Percentiles rank a stretch among this genome's conserved stretches.
Conservation (phyloP, 1,140 invertebrate genomes). For the Sarcophaga peregrina region DNA sequence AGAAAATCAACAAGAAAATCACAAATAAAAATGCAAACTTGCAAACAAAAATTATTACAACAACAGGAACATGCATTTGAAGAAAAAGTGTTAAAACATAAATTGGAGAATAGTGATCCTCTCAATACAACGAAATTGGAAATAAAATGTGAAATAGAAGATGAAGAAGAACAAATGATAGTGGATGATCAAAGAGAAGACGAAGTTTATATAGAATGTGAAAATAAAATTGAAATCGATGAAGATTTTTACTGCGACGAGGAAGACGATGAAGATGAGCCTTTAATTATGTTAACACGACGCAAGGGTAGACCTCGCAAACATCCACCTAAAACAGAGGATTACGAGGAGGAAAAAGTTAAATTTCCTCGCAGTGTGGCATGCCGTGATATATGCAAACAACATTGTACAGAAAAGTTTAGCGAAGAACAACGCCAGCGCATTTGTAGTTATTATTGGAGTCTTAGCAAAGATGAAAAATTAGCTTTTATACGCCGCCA, state of each 20-base stretch:
- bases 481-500: slow-evolving; percentile 21
- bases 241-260: not conserved
- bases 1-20: slow-evolving; percentile 18
- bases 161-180: not conserved
- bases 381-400: slow-evolving; percentile 38
- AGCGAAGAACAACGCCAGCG: slow-evolving; percentile 21
- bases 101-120: slow-evolving; percentile 21
- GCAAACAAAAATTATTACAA: slow-evolving; percentile 1
- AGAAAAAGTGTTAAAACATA: not conserved
- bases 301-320: not conserved
- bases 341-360: not conserved
- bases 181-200: not conserved
- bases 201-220: not conserved
- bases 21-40: not conserved
- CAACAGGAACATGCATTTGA: not conserved
- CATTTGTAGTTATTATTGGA: slow-evolving; percentile 43
- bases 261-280: slow-evolving; percentile 6
- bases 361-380: not conserved
- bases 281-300: not conserved
- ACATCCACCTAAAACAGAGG: not conserved
- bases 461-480: slow-evolving; percentile 12
- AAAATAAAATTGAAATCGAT: not conserved
- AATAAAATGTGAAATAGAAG: slow-evolving; percentile 29
- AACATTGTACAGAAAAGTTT: slow-evolving; percentile 35
- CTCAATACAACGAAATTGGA: not conserved